These are phyloP conservation scores for Panurus biarmicus DNA, from an alignment of 2,113 vertebrate genomes.

Conservation along the genomic window DNA sequence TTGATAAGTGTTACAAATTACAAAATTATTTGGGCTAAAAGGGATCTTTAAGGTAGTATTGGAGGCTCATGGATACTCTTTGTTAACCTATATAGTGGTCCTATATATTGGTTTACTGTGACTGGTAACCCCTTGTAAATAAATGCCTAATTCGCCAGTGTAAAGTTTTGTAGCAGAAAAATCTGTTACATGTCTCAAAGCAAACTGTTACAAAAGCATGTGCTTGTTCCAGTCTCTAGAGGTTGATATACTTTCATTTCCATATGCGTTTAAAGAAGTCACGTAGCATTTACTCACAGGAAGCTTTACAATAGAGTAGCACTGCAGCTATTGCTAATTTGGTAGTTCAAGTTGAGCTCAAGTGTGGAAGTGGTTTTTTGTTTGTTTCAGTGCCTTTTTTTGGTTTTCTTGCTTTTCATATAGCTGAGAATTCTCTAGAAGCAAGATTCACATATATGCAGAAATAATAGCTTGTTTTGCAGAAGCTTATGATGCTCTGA, in stretches of 20 bases:
- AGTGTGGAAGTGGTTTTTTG: slow-evolving; percentile 10
- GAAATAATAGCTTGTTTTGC: neutral
- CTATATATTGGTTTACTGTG: neutral
- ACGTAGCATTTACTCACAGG: neutral
- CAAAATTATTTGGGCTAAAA: neutral
- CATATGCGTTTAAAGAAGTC: neutral
- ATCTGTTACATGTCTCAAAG: neutral
- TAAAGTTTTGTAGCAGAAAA: neutral
- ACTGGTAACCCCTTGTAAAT: neutral
- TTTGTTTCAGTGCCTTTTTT: neutral
- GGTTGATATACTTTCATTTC: neutral
- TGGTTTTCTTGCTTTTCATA: neutral
- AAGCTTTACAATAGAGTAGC: neutral
- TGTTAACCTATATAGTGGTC: neutral
- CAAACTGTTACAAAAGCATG: neutral
- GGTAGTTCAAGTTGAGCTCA: neutral
- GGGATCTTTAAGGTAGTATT: neutral
- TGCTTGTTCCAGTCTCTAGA: neutral
- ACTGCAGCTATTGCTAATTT: neutral
- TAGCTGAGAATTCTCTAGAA: neutral
- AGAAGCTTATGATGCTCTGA: neutral
- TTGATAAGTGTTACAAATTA: neutral
- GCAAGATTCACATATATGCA: neutral
- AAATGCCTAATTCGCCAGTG: neutral
- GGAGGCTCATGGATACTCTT: neutral